phyloP scores from a whole-genome alignment of 2,113 vertebrate species.

The Crypturellus undulatus region DNA sequence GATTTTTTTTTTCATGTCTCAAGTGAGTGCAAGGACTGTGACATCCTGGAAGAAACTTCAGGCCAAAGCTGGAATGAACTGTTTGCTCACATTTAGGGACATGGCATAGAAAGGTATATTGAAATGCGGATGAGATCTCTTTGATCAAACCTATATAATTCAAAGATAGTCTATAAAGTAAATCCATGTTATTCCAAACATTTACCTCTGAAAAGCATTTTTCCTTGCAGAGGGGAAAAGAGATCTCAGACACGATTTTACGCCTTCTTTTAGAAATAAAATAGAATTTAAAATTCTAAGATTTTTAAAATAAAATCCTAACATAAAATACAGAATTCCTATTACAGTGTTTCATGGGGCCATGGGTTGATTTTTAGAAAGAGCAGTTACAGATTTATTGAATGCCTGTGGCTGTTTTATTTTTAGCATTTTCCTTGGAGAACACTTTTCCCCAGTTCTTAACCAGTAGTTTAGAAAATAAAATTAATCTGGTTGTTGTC shows the following conservation, averaged over 20 bases:
- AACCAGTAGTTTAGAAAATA: not conserved
- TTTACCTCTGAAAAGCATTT: not conserved
- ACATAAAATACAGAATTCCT: not conserved
- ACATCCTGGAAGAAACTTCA: not conserved
- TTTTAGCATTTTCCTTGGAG: not conserved
- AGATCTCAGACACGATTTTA: not conserved
- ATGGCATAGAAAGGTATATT: rapidly evolving
- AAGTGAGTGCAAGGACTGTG: not conserved
- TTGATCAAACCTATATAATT: not conserved
- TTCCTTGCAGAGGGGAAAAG: not conserved
- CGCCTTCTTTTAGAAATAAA: not conserved
- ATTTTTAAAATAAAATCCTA: not conserved
- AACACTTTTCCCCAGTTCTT: not conserved
- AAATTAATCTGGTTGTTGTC: not conserved
- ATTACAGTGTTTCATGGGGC: not conserved
- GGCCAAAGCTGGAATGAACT: not conserved
- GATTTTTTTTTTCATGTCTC: not conserved
- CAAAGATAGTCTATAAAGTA: not conserved
- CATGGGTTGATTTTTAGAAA: not conserved
- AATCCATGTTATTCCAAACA: not conserved
- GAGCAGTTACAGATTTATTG: not conserved
- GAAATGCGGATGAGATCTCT: not conserved
- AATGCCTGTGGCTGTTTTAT: not conserved
- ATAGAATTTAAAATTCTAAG: not conserved
- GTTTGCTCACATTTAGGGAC: not conserved